These are phyloP conservation scores for Linurgus olivaceus DNA, from an alignment of 2,797 vertebrate species.

Conservation along the genomic window DNA sequence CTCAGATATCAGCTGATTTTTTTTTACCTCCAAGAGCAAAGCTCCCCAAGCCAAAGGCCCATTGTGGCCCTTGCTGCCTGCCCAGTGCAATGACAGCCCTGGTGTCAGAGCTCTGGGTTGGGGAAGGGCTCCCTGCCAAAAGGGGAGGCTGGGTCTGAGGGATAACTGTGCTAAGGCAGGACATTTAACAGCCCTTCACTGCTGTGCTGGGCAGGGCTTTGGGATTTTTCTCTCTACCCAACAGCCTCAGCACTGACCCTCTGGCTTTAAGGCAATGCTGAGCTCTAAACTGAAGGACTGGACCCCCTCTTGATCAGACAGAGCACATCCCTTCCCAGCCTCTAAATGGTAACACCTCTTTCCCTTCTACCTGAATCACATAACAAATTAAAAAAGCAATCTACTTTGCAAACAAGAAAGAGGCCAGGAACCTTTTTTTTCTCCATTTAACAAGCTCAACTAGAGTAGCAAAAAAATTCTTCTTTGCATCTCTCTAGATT, in stretches of 20 bases:
- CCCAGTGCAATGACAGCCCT: neutral
- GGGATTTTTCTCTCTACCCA: neutral
- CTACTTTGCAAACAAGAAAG: neutral
- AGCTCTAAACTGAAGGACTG: neutral
- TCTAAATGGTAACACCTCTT: neutral
- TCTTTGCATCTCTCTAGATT: neutral
- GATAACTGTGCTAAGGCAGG: neutral
- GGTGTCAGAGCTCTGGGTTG: neutral
- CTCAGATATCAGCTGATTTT: neutral
- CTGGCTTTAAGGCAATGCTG: rapidly evolving
- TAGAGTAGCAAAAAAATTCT: neutral
- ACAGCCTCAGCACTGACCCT: neutral
- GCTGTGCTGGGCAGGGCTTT: neutral
- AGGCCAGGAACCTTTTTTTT: neutral
- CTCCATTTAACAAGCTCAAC: neutral
- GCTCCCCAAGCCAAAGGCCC: neutral
- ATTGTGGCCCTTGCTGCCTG: neutral
- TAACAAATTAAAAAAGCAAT: neutral
- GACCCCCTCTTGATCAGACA: neutral
- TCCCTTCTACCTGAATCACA: neutral
- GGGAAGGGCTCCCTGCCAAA: neutral
- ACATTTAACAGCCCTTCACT: neutral
- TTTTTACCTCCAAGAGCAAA: neutral
- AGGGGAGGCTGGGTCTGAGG: rapidly evolving
- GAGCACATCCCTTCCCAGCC: neutral